phyloP scores from a whole-genome alignment of 2,888 invertebrate genomes.

The Nemapogon koenigi region DNA sequence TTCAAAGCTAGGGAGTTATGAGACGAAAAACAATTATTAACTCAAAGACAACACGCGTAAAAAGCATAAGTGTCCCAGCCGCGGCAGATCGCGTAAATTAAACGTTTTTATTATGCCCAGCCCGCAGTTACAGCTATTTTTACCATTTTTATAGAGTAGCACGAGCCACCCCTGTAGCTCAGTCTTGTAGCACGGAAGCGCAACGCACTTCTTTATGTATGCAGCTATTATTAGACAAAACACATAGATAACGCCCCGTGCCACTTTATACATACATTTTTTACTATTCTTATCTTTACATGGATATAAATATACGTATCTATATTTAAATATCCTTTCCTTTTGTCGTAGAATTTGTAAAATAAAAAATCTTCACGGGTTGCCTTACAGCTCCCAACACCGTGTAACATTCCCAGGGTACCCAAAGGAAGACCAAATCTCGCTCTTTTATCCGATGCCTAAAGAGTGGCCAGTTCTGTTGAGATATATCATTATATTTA shows the following conservation, averaged over 20 bases:
- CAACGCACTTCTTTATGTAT: slow-evolving; percentile 13
- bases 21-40: slow-evolving; percentile 40
- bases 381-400: no score
- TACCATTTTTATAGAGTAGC: slow-evolving; percentile 44
- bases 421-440: no score
- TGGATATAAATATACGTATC: no score
- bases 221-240: slow-evolving; percentile 10
- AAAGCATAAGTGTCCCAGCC: slow-evolving; percentile 54
- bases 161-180: slow-evolving; percentile 36
- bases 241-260: slow-evolving; percentile 2
- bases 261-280: no score
- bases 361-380: neutral
- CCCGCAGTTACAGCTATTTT: slow-evolving; percentile 31
- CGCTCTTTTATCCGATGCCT: no score
- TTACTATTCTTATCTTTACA: no score
- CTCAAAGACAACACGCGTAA: slow-evolving; percentile 60
- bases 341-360: no score
- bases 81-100: slow-evolving; percentile 55
- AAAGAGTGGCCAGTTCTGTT: no score
- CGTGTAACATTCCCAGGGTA: no score
- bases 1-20: slow-evolving; percentile 4
- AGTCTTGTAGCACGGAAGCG: slow-evolving; percentile 20
- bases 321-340: no score
- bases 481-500: no score
- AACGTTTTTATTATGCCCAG: slow-evolving; percentile 50